Evolutionary conservation across 2,797 vertebrate species (phyloP), one percentile per base, ranked within the genome.

Genomic region (Okamejei kenojei): DNA sequence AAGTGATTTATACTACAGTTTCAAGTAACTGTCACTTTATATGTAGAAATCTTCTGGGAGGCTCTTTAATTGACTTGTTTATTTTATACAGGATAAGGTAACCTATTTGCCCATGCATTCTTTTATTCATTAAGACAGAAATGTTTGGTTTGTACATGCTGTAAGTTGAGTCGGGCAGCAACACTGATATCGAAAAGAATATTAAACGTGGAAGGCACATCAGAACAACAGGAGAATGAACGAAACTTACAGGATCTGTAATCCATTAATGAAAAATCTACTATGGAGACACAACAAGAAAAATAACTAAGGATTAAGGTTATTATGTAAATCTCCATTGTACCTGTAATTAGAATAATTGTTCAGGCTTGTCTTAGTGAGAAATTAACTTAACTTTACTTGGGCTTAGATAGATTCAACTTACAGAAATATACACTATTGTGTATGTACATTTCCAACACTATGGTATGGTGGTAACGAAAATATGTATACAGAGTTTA

Each of bases 401-500:
- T 68, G 61, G 61, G n/a, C 32, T 88, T 88, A n/a, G 68, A 88
- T 88, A 68, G 19, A 65, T 35, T 65, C 84, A 88, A 32, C 29
- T n/a, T 93, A 94, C 95, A 96, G 95, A 97, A 95, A 88, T 93
- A 93, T 93, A 93, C 94, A 96, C 96, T 95, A 94, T 95, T 95
- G 94, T 95, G 95, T 95, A 94, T 94, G 95, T 94, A 96, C 95
- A 95, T 94, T 96, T 96, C 95, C 96, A 96, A 96, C 82, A 88
- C 84, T 96, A 95, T 95, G 96, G 94, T 95, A 95, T 95, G 96
- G 95, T 96, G 96, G 96, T 95, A 96, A 96, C 95, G 95, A 95
- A 96, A 96, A 96, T 96, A 97, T 96, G 96, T 95, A 96, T 96
- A 97, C 95, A 96, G 95, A 96, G 95, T 97, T 95, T 96, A 97